These are phyloP conservation scores for Umimayanthus chanpuru DNA, from an alignment of 92 coral and sea anemone genomes.

Conservation along the genomic window DNA sequence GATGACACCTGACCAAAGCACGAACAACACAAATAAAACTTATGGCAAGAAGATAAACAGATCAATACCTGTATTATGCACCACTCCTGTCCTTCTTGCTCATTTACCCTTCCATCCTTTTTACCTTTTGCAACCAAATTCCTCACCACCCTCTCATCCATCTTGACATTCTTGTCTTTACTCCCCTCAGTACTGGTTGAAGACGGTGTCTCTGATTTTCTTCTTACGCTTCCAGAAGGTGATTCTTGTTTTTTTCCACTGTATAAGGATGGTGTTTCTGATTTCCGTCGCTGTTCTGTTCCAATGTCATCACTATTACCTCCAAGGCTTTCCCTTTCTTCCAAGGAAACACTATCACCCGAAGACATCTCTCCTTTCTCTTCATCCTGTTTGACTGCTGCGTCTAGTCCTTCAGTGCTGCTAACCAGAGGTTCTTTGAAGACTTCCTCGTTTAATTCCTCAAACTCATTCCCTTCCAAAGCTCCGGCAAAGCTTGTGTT, in stretches of 20 bases:
- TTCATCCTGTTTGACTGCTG: neutral
- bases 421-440: neutral
- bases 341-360: neutral
- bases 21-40: neutral
- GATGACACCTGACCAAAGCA: neutral
- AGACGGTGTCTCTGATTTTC: conserved; percentile 51
- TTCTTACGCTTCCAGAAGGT: conserved; percentile 3
- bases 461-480: conserved; percentile 19
- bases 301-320: neutral
- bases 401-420: conserved; percentile 8
- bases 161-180: conserved; percentile 12
- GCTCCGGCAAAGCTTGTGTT: conserved; percentile 6
- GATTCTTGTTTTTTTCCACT: neutral
- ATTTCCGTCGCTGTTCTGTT: conserved; percentile 12
- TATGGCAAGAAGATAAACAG: neutral
- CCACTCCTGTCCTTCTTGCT: conserved; percentile 30
- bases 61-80: conserved; percentile 33
- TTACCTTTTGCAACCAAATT: conserved; percentile 42
- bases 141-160: conserved; percentile 33
- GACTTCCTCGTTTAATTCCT: conserved; percentile 23
- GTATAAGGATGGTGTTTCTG: conserved; percentile 18
- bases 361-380: neutral
- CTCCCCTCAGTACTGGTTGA: conserved; percentile 27
- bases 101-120: conserved; percentile 17
- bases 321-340: conserved; percentile 21